Evolutionary conservation across 1,140 invertebrate species (phyloP), one percentile per base, ranked within the genome.

Genomic region (Carcinoscorpius rotundicauda): DNA sequence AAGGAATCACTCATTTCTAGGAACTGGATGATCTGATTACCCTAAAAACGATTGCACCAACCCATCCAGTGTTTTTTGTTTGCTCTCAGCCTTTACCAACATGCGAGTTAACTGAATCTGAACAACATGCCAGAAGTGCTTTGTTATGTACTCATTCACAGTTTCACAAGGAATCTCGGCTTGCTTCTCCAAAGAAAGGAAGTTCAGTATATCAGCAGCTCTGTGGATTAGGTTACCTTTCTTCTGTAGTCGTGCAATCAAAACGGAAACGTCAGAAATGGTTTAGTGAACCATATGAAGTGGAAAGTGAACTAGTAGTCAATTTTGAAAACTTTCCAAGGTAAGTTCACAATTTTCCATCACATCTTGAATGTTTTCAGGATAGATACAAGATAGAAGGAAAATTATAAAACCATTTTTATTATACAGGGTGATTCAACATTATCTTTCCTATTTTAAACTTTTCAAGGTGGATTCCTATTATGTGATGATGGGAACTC

Each of bases 41-140:
- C 66, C 73, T 86, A 9, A 82, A 81, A 6, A 65, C 58, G 9
- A 63, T 63, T 4, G 59, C 51, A 53, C 69, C 69, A n/a, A 70
- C 64, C 6, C n/a, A 63, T 8, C 66, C 70, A 6, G 61, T 71
- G 29, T 69, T 71, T 58, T 71, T 71, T 63, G 63, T 68, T n/a
- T 64, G 67, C 57, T 65, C 65, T 5, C 49, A 11, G 9, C 65
- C 66, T 6, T 58, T n/a, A 49, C 8, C 76, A 49, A 76, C 78
- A 51, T 76, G 73, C 6, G 80, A 81, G 65, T 67, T 82, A 5
- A 83, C 81, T 3, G 82, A 83, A 72, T 83, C 82, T 6, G 80
- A 83, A 67, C 82, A 82, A 68, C 79, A 79, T 64, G 71, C 75
- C 29, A 60, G 64, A 61, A 50, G 10, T 8, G 52, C 2, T 59